A percentile compares a stretch with the other conserved stretches of the same genome.
Conservation (phyloP, 2,797 vertebrate species). For the Syngnathus acus region DNA sequence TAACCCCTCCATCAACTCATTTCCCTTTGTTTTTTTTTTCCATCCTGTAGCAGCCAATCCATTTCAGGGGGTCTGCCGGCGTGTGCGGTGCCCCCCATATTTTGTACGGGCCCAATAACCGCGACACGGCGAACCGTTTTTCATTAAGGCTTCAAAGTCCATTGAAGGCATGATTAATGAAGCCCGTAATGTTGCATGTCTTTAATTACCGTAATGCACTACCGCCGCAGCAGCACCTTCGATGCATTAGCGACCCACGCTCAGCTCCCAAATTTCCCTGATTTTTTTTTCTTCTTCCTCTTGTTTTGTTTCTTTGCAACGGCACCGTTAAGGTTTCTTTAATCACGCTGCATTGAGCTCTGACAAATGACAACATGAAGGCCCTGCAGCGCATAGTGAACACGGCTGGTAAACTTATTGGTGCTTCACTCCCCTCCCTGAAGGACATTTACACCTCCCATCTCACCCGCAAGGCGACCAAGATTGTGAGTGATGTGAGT, state of each 20-base stretch:
- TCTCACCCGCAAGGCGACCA: no score
- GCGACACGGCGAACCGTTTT: slow-evolving; percentile 64
- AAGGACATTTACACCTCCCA: no score
- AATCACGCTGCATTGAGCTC: slow-evolving; percentile 61
- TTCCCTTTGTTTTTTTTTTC: slow-evolving; percentile 49
- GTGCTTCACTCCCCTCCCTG: no score
- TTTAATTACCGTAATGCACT: slow-evolving; percentile 72
- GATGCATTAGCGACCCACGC: slow-evolving; percentile 60
- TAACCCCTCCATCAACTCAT: background rate
- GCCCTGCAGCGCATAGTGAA: no score
- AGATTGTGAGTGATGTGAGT: no score
- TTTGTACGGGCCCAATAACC: slow-evolving; percentile 76
- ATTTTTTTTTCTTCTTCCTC: no score
- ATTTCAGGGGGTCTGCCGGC: slow-evolving; percentile 47
- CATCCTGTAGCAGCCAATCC: slow-evolving; percentile 58
- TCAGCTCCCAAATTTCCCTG: slow-evolving; percentile 4
- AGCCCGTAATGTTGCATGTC: slow-evolving; percentile 71
- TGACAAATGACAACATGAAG: slow-evolving; percentile 62
- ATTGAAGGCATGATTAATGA: slow-evolving; percentile 78
- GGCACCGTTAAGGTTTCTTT: slow-evolving; percentile 61
- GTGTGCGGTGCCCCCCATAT: slow-evolving; percentile 55
- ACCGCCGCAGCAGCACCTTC: slow-evolving; percentile 53
- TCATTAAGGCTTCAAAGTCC: slow-evolving; percentile 77
- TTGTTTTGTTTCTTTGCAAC: slow-evolving; percentile 33
- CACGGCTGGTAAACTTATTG: no score